Evolutionary conservation across 2,888 invertebrate genomes (phyloP).

Genomic region (Chrysolina oricalcia): DNA sequence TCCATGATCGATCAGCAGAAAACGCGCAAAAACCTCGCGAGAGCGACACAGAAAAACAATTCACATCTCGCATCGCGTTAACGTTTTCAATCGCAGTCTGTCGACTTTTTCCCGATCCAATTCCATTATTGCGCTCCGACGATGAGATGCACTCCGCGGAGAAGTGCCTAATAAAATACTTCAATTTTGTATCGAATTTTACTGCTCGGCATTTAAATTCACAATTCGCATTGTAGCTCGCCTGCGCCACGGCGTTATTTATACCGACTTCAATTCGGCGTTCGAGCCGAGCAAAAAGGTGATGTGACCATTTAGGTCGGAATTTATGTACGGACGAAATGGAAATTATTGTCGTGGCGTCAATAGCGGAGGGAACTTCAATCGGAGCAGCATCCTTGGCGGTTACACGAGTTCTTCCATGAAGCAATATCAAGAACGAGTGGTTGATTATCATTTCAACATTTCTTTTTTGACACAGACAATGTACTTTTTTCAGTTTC

Average conservation of each 20-base stretch:
- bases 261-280: constrained; percentile 12
- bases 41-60: constrained; percentile 39
- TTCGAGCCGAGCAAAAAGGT: constrained; percentile 14
- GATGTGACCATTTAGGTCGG: constrained; percentile 9
- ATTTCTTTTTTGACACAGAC: too few species aligned
- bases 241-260: constrained; percentile 17
- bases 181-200: constrained; percentile 48
- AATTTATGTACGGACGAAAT: constrained; percentile 19
- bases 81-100: constrained; percentile 43
- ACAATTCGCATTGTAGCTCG: constrained; percentile 30
- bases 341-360: not conserved
- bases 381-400: not conserved
- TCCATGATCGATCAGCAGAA: constrained; percentile 8
- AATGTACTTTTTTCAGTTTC: too few species aligned
- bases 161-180: constrained; percentile 45
- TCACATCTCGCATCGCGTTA: constrained; percentile 43
- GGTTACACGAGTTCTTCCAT: too few species aligned
- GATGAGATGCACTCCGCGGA: constrained; percentile 43
- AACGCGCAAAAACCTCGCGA: constrained; percentile 24
- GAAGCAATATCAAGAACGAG: too few species aligned
- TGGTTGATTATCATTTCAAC: too few species aligned
- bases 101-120: constrained; percentile 46
- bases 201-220: constrained; percentile 40
- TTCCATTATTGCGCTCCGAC: constrained; percentile 44
- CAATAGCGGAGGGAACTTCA: not conserved